Evolutionary conservation across 2,888 invertebrate genomes (phyloP).

Genomic region (Lobophora halterata): DNA sequence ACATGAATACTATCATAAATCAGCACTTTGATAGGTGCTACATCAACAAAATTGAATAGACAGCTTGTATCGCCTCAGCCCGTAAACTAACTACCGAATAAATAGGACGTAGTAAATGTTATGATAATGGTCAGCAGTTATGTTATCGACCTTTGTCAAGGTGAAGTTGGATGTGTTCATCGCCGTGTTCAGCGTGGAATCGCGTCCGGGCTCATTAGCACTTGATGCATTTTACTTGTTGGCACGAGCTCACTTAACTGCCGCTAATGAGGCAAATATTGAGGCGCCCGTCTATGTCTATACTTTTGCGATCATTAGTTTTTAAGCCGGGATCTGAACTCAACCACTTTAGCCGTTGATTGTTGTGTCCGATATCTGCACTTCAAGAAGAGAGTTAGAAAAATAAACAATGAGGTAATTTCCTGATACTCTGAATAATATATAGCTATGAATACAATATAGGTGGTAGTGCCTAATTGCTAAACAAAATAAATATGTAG

Average conservation of each 20-base stretch:
- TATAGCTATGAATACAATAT: no score
- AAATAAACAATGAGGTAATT: no score
- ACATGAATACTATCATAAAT: conserved; percentile 56
- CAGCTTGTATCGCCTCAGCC: conserved; percentile 34
- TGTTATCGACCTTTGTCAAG: conserved; percentile 61
- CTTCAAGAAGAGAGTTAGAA: background rate
- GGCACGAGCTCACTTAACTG: conserved; percentile 35
- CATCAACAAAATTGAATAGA: conserved; percentile 43
- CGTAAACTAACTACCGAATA: conserved; percentile 19
- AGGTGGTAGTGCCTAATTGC: no score
- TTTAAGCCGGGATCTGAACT: conserved; percentile 32
- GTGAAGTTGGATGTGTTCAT: conserved; percentile 61
- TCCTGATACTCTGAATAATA: no score
- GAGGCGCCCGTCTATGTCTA: conserved; percentile 40
- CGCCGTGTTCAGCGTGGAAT: no score
- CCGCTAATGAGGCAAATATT: conserved; percentile 41
- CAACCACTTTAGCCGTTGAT: conserved; percentile 21
- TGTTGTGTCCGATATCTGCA: conserved; percentile 6
- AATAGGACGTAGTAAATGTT: conserved; percentile 19
- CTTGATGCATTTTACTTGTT: conserved; percentile 47
- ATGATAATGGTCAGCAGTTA: conserved; percentile 41
- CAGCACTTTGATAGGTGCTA: conserved; percentile 47
- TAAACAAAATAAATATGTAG: no score
- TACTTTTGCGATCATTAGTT: conserved; percentile 31
- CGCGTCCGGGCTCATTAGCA: conserved; percentile 53